Evolutionary conservation across 2,113 vertebrate genomes (phyloP).

Genomic region (Phasianus colchicus): DNA sequence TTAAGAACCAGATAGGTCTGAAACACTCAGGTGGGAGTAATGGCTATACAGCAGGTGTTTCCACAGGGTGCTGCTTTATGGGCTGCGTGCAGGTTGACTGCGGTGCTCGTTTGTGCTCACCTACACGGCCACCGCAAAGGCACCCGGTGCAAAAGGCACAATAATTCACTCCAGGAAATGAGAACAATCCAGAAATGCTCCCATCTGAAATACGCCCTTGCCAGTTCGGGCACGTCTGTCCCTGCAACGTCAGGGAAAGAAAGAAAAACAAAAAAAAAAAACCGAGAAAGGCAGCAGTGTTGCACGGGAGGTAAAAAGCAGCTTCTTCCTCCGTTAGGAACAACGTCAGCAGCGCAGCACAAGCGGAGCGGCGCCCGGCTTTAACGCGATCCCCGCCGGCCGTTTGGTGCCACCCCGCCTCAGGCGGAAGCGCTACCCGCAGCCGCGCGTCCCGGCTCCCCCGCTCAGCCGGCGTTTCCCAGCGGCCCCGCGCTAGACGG

Average conservation of each 20-base stretch:
- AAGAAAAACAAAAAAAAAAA: no score
- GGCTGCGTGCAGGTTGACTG: background rate
- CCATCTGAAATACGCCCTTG: fast-evolving
- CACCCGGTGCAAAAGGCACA: background rate
- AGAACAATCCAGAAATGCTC: fast-evolving
- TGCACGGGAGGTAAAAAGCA: fast-evolving
- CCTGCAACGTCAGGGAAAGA: fast-evolving
- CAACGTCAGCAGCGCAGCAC: fast-evolving
- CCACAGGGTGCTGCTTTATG: background rate
- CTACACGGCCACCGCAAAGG: background rate
- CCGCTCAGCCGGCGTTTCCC: background rate
- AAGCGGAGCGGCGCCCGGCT: no score
- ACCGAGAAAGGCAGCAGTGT: no score
- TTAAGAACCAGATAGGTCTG: background rate
- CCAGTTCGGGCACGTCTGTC: fast-evolving
- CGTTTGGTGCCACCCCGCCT: no score
- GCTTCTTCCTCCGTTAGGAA: fast-evolving
- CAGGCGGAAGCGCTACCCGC: background rate
- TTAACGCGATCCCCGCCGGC: background rate
- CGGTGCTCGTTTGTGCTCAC: background rate
- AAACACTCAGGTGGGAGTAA: background rate
- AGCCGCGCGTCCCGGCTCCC: background rate
- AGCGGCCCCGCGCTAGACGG: background rate
- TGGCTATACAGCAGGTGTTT: background rate
- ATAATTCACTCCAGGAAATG: background rate